These are phyloP conservation scores for Drosophila novamexicana DNA, from an alignment of 1,140 invertebrate species.

Conservation along the genomic window DNA sequence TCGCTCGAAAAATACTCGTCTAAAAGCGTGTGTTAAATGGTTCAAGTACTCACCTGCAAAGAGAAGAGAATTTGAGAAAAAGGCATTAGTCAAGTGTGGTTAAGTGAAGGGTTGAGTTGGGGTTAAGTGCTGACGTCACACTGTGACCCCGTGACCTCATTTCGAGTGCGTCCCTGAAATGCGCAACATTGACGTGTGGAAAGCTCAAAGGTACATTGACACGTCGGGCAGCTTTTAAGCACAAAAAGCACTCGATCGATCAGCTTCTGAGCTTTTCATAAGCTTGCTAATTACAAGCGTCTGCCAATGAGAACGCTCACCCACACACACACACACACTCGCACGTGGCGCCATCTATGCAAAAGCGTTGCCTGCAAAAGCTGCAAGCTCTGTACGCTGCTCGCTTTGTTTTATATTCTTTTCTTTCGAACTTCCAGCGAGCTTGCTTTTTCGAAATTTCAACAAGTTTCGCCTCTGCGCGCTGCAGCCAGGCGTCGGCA, in stretches of 20 bases:
- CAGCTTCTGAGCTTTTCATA: slow-evolving; percentile 35
- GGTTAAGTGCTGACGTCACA: slow-evolving; percentile 51
- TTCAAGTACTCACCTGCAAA: slow-evolving; percentile 66
- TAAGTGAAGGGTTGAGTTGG: slow-evolving; percentile 5
- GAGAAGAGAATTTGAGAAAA: slow-evolving; percentile 33
- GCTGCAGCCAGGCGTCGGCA: slow-evolving; percentile 8
- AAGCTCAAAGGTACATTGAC: slow-evolving; percentile 54
- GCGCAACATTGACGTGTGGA: slow-evolving; percentile 5
- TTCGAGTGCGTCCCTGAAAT: slow-evolving; percentile 22
- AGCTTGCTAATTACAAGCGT: slow-evolving; percentile 37
- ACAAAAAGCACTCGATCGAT: slow-evolving; percentile 32
- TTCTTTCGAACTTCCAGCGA: slow-evolving; percentile 17
- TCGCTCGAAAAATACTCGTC: neutral
- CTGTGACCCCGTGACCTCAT: slow-evolving; percentile 56
- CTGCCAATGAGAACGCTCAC: slow-evolving; percentile 23
- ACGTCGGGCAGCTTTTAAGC: slow-evolving; percentile 25
- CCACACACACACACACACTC: neutral
- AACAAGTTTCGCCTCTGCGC: slow-evolving; percentile 61
- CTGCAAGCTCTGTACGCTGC: slow-evolving; percentile 9
- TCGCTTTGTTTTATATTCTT: slow-evolving; percentile 37
- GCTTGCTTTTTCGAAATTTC: slow-evolving; percentile 63
- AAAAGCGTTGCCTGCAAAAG: neutral
- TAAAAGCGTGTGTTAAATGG: neutral
- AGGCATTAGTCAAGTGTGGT: slow-evolving; percentile 26
- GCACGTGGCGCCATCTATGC: slow-evolving; percentile 23